These are phyloP conservation scores for Pandion haliaetus DNA, from an alignment of 2,113 vertebrate genomes.

Conservation along the genomic window DNA sequence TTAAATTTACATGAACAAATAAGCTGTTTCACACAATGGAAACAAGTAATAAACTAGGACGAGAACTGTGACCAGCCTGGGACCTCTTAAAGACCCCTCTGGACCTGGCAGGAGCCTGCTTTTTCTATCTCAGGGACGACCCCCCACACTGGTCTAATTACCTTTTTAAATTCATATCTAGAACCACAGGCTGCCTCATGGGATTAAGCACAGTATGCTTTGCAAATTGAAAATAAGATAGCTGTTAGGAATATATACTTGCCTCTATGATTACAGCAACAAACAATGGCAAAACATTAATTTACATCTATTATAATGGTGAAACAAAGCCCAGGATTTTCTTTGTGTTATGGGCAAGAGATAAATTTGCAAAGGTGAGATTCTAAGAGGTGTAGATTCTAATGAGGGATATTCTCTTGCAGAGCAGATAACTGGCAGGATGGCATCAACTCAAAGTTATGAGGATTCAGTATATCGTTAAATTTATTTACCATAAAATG, in stretches of 20 bases:
- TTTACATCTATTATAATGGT: constrained; percentile 77
- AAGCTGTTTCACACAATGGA: constrained; percentile 69
- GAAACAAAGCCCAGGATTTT: constrained; percentile 65
- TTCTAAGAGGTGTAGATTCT: not conserved
- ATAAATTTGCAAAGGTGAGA: constrained; percentile 59
- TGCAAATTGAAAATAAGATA: constrained; percentile 90
- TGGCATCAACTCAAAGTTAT: constrained; percentile 34
- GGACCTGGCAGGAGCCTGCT: constrained; percentile 64
- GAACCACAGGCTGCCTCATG: constrained; percentile 75
- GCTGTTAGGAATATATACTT: constrained; percentile 82
- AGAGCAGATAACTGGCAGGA: not conserved
- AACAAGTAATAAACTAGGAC: constrained; percentile 49
- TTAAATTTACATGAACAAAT: constrained; percentile 82
- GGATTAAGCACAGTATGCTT: constrained; percentile 84
- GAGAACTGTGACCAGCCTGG: constrained; percentile 60
- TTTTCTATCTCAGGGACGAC: constrained; percentile 69
- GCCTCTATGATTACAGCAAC: constrained; percentile 75
- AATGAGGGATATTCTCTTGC: constrained; percentile 14
- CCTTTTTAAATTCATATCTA: constrained; percentile 87
- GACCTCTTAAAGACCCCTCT: constrained; percentile 73
- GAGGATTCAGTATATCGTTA: constrained; percentile 32
- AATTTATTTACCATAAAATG: constrained; percentile 50
- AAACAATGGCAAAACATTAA: constrained; percentile 83
- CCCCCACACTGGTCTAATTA: constrained; percentile 80
- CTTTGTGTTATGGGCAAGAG: constrained; percentile 24